These are phyloP conservation scores for Phalacrocorax brasilianus DNA, from an alignment of 2,113 vertebrate species.

Conservation along the genomic window DNA sequence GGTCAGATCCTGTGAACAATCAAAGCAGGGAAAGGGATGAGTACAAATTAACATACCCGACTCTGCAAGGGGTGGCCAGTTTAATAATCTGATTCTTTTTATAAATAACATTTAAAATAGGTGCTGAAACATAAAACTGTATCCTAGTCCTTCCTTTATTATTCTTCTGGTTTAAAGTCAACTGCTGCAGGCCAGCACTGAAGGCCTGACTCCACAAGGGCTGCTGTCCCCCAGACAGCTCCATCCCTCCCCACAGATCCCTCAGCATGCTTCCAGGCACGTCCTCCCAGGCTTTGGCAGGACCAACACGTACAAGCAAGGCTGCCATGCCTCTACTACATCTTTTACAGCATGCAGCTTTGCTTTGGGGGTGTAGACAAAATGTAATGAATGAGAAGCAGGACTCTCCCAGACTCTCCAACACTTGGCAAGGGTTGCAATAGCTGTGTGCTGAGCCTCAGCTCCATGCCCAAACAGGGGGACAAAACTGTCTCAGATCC, in stretches of 20 bases:
- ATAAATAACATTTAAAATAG: neutral
- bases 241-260: neutral
- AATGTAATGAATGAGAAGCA: rapidly evolving
- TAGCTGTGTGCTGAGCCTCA: neutral
- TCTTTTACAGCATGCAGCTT: neutral
- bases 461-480: neutral
- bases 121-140: neutral
- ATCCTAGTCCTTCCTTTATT: neutral
- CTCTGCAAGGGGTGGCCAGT: neutral
- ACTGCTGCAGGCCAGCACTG: neutral
- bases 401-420: neutral
- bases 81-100: neutral
- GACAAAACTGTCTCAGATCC: neutral
- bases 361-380: neutral
- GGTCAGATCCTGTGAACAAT: neutral
- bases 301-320: neutral
- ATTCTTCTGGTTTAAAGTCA: neutral
- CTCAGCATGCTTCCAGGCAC: neutral
- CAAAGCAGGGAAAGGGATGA: neutral
- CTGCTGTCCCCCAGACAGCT: neutral
- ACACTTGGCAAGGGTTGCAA: neutral
- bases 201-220: neutral
- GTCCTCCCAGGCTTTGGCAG: neutral
- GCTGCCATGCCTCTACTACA: neutral
- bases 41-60: rapidly evolving